A percentile compares a stretch with the other conserved stretches of the same genome.
Conservation (phyloP, 2,113 vertebrate species). For the Seriola rivoliana region DNA sequence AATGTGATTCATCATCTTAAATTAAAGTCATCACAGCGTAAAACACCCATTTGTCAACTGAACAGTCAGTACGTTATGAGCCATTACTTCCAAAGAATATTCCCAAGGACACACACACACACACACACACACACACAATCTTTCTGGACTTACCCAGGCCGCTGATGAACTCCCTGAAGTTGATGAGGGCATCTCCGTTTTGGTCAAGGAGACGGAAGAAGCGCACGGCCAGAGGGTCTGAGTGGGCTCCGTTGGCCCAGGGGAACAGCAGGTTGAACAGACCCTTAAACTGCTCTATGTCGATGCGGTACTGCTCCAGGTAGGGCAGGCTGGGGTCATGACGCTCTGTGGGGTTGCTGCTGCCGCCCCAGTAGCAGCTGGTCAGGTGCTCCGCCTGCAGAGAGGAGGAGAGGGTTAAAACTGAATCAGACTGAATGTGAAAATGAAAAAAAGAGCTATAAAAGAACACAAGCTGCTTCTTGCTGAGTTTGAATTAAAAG, state of each 20-base stretch:
- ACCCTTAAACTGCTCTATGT: slow-evolving; percentile 96
- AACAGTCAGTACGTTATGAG: neutral
- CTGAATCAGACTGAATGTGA: neutral
- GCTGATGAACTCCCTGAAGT: slow-evolving; percentile 95
- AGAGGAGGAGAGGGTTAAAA: neutral
- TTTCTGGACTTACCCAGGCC: slow-evolving; percentile 88
- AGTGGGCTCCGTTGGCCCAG: slow-evolving; percentile 93
- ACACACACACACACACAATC: too few species aligned
- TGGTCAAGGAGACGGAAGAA: slow-evolving; percentile 94
- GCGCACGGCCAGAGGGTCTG: slow-evolving; percentile 89
- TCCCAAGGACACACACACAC: neutral
- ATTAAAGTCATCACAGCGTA: neutral
- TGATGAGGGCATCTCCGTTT: slow-evolving; percentile 94
- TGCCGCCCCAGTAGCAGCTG: slow-evolving; percentile 99
- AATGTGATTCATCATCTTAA: neutral
- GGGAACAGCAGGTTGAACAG: slow-evolving; percentile 94
- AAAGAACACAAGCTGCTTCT: neutral
- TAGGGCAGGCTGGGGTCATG: slow-evolving; percentile 98
- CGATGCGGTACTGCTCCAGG: slow-evolving; percentile 98
- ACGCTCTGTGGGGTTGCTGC: slow-evolving; percentile 92
- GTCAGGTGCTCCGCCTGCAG: slow-evolving; percentile 95
- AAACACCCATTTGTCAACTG: neutral
- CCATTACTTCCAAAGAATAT: neutral
- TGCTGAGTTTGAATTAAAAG: neutral
- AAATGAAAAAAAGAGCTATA: neutral